phyloP scores from a whole-genome alignment of 2,888 invertebrate genomes.

The Bugulina stolonifera region DNA sequence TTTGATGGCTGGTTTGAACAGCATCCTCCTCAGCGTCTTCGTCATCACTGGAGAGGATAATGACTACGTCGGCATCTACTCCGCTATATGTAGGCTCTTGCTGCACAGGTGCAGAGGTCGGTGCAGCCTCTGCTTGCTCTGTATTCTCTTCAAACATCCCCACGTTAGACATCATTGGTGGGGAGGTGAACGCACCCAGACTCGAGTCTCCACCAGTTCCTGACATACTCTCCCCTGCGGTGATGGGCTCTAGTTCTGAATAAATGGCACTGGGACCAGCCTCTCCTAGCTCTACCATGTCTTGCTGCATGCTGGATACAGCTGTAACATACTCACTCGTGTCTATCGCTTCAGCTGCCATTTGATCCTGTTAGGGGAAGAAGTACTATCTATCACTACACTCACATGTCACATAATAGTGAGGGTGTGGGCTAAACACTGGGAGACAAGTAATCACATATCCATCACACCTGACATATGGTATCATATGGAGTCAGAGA shows the following conservation, averaged over 20 bases:
- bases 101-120: not conserved
- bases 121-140: not conserved
- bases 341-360: too few species aligned
- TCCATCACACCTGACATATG: too few species aligned
- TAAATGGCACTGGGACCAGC: not conserved
- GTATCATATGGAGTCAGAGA: too few species aligned
- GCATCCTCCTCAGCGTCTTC: not conserved
- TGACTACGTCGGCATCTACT: not conserved
- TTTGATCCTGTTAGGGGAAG: too few species aligned
- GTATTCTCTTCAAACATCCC: not conserved
- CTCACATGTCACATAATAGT: too few species aligned
- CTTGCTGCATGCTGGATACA: not conserved
- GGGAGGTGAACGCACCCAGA: too few species aligned
- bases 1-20: not conserved
- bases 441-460: too few species aligned
- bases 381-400: too few species aligned
- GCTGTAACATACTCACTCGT: not conserved
- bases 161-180: not conserved
- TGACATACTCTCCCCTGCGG: too few species aligned
- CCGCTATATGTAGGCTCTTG: not conserved
- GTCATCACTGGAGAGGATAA: slow-evolving; percentile 16
- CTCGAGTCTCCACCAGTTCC: too few species aligned
- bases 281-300: not conserved
- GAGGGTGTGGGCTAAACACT: too few species aligned
- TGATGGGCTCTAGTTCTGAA: not conserved